Evolutionary conservation across 2,113 vertebrate species (phyloP).

Genomic region (Callipepla californica): DNA sequence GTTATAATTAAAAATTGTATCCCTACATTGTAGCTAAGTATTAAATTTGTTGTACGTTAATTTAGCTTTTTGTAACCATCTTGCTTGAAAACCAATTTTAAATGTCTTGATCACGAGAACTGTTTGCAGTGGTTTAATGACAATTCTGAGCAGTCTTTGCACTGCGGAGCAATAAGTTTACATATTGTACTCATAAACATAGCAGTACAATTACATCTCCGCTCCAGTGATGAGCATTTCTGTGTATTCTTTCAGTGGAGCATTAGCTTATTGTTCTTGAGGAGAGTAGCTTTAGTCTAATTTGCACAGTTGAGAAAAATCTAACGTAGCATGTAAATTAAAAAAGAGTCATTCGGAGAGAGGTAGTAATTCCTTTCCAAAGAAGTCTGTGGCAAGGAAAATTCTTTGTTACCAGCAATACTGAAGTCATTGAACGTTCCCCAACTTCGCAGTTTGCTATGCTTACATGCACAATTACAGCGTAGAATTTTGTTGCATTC

Average conservation of each 20-base stretch:
- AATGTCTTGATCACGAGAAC: neutral
- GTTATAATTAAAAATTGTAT: constrained; percentile 7
- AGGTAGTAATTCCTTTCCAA: neutral
- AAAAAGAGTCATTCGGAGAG: neutral
- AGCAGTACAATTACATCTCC: neutral
- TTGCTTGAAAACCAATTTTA: neutral
- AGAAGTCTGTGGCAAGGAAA: neutral
- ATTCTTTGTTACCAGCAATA: neutral
- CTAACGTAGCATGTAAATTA: neutral
- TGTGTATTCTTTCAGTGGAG: neutral
- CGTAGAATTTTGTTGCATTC: neutral
- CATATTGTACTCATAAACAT: neutral
- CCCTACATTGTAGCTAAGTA: neutral
- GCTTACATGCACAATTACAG: neutral
- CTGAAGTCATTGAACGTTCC: neutral
- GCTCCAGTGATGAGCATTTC: neutral
- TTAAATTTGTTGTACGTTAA: neutral
- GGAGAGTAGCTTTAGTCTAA: neutral
- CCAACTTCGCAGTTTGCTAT: neutral
- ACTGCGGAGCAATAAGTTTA: neutral
- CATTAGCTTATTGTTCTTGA: neutral
- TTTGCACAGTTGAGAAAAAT: neutral
- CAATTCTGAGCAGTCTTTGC: neutral
- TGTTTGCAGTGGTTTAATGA: constrained; percentile 16
- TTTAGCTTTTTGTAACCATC: constrained; percentile 2